These are phyloP conservation scores for Gadus chalcogrammus DNA, from an alignment of 2,113 vertebrate genomes.

Conservation along the genomic window DNA sequence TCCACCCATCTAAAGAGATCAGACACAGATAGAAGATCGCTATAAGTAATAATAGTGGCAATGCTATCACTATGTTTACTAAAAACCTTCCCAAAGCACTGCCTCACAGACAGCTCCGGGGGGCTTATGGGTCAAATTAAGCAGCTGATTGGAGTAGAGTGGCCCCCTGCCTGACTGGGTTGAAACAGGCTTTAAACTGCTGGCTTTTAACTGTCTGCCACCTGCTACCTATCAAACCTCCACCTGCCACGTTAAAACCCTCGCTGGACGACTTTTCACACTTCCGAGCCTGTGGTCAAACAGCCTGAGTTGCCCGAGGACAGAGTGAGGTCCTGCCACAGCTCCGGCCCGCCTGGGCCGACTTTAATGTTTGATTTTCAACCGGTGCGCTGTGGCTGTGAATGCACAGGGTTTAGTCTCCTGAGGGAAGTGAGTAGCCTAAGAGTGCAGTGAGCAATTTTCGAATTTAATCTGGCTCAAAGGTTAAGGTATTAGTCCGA, in stretches of 20 bases:
- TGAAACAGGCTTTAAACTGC: conserved; percentile 11
- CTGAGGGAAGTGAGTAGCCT: no score
- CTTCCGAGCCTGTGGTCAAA: conserved; percentile 33
- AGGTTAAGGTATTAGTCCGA: no score
- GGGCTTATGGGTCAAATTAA: conserved; percentile 10
- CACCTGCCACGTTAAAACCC: conserved; percentile 60
- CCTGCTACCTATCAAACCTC: conserved; percentile 59
- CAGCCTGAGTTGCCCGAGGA: conserved; percentile 20
- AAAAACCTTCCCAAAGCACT: not conserved
- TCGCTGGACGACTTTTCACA: conserved; percentile 36
- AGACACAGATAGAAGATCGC: not conserved
- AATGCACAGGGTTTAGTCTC: not conserved
- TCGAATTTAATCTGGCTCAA: no score
- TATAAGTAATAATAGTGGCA: not conserved
- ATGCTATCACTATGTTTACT: not conserved
- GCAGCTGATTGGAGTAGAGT: conserved; percentile 14
- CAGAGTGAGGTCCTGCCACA: conserved; percentile 16
- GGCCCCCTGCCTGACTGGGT: conserved; percentile 13
- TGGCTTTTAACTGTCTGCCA: conserved; percentile 39
- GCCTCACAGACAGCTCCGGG: not conserved
- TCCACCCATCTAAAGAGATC: not conserved
- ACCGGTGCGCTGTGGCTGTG: not conserved
- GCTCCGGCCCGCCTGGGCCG: conserved; percentile 3
- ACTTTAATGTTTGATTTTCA: not conserved
- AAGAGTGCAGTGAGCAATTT: no score